A percentile compares a stretch with the other conserved stretches of the same genome.
These are phyloP conservation scores for Bradypus variegatus DNA, from an alignment of 2,797 vertebrate species.

Conservation along the genomic window DNA sequence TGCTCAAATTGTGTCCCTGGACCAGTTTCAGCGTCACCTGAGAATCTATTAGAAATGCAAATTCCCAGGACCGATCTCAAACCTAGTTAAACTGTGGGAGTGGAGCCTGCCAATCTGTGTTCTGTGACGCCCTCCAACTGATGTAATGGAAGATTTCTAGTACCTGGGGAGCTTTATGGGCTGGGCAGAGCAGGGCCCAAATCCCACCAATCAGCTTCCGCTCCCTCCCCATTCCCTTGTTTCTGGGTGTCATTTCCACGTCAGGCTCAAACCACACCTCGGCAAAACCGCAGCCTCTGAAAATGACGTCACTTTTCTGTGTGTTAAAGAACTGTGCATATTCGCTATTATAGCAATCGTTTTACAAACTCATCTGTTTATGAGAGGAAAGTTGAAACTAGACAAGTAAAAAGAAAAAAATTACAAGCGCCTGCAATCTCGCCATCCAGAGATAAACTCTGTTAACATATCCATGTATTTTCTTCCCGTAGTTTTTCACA, in stretches of 20 bases:
- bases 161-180: too few relatives aligned
- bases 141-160: background rate
- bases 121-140: background rate
- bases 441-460: too few relatives aligned
- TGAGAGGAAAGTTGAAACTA: background rate
- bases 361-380: background rate
- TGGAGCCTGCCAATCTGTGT: too few relatives aligned
- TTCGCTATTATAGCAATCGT: background rate
- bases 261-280: background rate
- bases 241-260: background rate
- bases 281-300: background rate
- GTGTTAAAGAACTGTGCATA: background rate
- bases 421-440: too few relatives aligned
- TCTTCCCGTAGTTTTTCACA: too few relatives aligned
- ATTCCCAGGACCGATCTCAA: background rate
- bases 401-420: background rate
- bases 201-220: too few relatives aligned
- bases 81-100: background rate
- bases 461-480: too few relatives aligned
- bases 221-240: background rate
- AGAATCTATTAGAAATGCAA: background rate
- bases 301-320: background rate
- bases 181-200: background rate
- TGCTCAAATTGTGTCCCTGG: background rate
- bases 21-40: background rate